Conservation (phyloP, 2,113 vertebrate species). For the Trachemys scripta region DNA sequence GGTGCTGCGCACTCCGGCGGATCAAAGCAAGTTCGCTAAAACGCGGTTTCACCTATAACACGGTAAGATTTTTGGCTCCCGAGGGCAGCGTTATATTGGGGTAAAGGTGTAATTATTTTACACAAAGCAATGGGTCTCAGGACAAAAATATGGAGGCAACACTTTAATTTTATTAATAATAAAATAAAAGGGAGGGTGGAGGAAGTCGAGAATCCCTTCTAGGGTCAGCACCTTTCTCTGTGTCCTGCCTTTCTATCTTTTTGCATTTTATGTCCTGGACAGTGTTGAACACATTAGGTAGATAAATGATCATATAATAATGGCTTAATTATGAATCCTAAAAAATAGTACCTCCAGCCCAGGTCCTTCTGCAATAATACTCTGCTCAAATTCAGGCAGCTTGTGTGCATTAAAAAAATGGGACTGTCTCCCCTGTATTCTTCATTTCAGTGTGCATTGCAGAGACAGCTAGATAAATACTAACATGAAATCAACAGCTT, state of each 20-base stretch:
- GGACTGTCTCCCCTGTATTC: neutral
- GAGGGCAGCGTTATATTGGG: too few species aligned
- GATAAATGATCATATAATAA: accelerated
- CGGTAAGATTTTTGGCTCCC: too few species aligned
- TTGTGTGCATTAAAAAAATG: neutral
- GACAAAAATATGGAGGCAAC: neutral
- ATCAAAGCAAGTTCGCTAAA: too few species aligned
- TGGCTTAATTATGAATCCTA: accelerated
- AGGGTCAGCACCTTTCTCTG: neutral
- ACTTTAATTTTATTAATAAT: neutral
- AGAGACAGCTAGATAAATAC: neutral
- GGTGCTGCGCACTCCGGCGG: too few species aligned
- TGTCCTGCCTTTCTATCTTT: neutral
- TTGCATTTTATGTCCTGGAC: accelerated
- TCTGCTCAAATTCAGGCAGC: neutral
- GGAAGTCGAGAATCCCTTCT: neutral
- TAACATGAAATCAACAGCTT: too few species aligned
- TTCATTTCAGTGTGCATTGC: neutral
- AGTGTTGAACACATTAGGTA: accelerated
- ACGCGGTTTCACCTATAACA: too few species aligned
- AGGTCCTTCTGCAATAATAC: neutral
- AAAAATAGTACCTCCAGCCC: accelerated
- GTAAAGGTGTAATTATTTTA: neutral
- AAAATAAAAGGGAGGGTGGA: accelerated
- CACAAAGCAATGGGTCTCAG: neutral